Evolutionary conservation across 2,113 vertebrate genomes (phyloP).

Genomic region (Speoplatyrhinus poulsoni): DNA sequence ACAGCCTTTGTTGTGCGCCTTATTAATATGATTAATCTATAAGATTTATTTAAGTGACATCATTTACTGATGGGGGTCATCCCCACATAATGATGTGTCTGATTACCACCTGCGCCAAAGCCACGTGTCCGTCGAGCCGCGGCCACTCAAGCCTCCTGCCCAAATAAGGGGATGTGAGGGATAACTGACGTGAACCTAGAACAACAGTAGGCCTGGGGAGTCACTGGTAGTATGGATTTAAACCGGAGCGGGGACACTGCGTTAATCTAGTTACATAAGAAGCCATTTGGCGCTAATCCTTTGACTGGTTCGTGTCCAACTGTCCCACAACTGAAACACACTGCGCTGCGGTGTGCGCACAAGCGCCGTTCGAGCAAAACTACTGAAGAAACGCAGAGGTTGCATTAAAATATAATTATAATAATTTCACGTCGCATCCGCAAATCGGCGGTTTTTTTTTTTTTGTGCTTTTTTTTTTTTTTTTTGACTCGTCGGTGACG

Average conservation of each 20-base stretch:
- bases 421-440: conserved; percentile 40
- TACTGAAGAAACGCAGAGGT: not conserved
- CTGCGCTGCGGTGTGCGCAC: conserved; percentile 45
- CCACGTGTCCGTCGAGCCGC: not conserved
- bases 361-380: not conserved
- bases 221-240: not conserved
- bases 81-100: conserved; percentile 45
- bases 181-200: conserved; percentile 47
- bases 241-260: conserved; percentile 35
- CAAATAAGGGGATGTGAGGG: conserved; percentile 61
- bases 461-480: not conserved
- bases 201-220: not conserved
- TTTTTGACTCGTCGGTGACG: conserved; percentile 56
- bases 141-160: conserved; percentile 17
- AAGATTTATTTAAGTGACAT: too few relatives aligned
- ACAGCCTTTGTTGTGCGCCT: conserved; percentile 10
- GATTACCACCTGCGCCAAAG: conserved; percentile 59
- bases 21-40: too few relatives aligned
- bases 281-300: conserved; percentile 58
- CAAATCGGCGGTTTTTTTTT: conserved; percentile 36
- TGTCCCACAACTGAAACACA: conserved; percentile 50
- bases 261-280: conserved; percentile 71
- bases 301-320: conserved; percentile 37
- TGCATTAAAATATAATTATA: conserved; percentile 14
- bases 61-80: conserved; percentile 10